Evolutionary conservation across 2,888 invertebrate species (phyloP), one percentile per base, ranked within the genome.

Genomic region (Erannis defoliaria): DNA sequence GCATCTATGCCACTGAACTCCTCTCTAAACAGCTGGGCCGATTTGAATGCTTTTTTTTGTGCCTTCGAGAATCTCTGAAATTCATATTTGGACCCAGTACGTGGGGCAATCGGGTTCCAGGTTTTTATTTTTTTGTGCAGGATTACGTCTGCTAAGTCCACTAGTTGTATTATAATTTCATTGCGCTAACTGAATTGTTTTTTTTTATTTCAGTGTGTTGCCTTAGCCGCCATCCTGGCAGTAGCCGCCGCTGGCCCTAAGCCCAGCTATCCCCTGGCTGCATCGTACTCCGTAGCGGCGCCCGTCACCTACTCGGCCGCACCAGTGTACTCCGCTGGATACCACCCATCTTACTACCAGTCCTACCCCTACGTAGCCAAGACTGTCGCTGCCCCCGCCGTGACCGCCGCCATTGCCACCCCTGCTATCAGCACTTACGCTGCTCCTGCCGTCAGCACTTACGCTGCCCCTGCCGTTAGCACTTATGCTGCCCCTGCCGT

Each of bases 211-310:
- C 29, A 51, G 51, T 51, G 51, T 40, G 40, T 51, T 40, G 40
- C 51, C 40, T 29, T 51, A n/a, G 50, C 50, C 40, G 51, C 51
- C 40, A 6, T 51, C 18, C 42, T 74, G 72, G 71, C 71, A 23
- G 67, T 65, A 21, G 70, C 59, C 42, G 72, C 67, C 46, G 46
- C 46, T 0, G 31, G 16, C 8, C 31, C 46, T 14, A 67, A 71
- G 62, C 71, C 73, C 42, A 51, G 49, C 56, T 3, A 35, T 8
- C 49, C 60, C 35, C 38, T 58, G 29, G 38, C 38, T 21, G 33
- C 53, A 4, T 18, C 43, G 0, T 66, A 66, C 60, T 42, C 55
- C 16, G 56, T 50, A 4, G 35, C 31, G 3, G 31, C 54, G 6
- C 37, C 55, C 31, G 56, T 31, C 10, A 14, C 50, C 37, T 50